Evolutionary conservation across 2,113 vertebrate genomes (phyloP).

Genomic region (Rattus rattus): DNA sequence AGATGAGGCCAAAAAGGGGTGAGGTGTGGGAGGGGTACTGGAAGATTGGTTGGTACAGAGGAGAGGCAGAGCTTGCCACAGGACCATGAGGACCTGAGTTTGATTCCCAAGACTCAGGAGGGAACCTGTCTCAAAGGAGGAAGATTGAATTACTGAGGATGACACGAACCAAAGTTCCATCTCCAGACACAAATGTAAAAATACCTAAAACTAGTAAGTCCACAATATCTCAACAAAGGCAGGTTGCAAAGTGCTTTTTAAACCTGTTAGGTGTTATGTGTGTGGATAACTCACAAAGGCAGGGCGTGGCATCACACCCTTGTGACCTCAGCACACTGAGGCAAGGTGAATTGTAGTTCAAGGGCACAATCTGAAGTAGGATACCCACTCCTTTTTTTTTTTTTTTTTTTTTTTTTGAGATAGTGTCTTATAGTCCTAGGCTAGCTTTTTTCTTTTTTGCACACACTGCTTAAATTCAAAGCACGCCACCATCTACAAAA

Average conservation of each 20-base stretch:
- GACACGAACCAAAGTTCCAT: not conserved
- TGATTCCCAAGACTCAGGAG: not conserved
- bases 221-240: not conserved
- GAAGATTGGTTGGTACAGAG: not conserved
- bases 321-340: not conserved
- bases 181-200: not conserved
- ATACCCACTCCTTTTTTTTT: rapidly evolving
- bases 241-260: not conserved
- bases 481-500: not conserved
- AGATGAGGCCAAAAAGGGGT: not conserved
- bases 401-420: not conserved
- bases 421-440: not conserved
- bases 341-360: not conserved
- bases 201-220: not conserved
- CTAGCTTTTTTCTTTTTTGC: not conserved
- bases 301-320: not conserved
- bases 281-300: not conserved
- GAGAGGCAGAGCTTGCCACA: not conserved
- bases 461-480: not conserved
- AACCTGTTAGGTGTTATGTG: not conserved
- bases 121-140: not conserved
- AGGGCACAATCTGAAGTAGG: not conserved
- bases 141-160: not conserved
- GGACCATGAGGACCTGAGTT: not conserved
- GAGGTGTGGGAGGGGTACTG: not conserved